Conservation (phyloP, 2,888 invertebrate species). For the Gryllus longicercus region DNA sequence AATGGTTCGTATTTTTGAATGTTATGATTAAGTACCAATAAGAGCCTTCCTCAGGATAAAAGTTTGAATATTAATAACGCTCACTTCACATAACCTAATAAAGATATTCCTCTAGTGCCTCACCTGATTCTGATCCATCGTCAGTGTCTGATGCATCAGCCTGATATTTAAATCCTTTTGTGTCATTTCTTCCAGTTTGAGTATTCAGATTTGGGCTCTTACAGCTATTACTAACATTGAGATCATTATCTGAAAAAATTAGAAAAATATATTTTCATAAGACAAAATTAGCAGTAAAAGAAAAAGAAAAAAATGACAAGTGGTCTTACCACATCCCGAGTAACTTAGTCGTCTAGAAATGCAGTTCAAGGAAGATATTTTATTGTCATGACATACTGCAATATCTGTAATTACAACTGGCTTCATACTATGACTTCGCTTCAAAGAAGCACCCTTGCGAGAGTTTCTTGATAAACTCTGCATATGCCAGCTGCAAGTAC, state of each 20-base stretch:
- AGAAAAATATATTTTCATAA: too few species aligned
- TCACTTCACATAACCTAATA: too few species aligned
- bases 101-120: background rate
- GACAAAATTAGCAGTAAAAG: background rate
- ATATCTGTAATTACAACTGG: conserved; percentile 12
- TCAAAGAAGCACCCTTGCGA: conserved; percentile 54
- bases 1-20: too few species aligned
- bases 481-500: conserved; percentile 62
- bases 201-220: too few species aligned
- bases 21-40: too few species aligned
- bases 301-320: background rate
- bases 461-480: conserved; percentile 53
- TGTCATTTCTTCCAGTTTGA: background rate
- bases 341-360: background rate
- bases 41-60: too few species aligned
- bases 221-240: too few species aligned
- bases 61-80: too few species aligned
- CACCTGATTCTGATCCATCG: background rate
- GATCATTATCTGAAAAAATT: too few species aligned
- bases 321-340: background rate
- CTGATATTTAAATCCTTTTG: background rate
- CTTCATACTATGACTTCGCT: conserved; percentile 47
- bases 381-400: background rate
- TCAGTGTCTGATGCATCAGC: background rate
- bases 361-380: background rate